Evolutionary conservation across 2,888 invertebrate genomes (phyloP).

Genomic region (Tromatobia lineatoria): DNA sequence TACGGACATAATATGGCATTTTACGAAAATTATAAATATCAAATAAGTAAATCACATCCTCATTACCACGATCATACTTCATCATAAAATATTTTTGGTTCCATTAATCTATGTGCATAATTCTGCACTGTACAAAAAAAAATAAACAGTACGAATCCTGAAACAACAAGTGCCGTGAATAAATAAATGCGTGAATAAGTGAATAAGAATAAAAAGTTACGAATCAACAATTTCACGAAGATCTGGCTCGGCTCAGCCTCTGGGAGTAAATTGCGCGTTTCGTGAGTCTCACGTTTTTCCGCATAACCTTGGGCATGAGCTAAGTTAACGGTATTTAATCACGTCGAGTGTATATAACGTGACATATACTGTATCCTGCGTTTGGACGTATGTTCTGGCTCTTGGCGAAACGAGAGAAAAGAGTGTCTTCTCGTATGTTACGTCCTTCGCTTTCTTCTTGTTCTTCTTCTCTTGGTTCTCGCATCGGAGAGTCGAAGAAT

Average conservation of each 20-base stretch:
- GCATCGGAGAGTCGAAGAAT: constrained; percentile 39
- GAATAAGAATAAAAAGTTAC: not conserved
- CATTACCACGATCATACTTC: too few relatives aligned
- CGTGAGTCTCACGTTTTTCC: constrained; percentile 9
- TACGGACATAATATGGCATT: too few relatives aligned
- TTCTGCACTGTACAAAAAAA: too few relatives aligned
- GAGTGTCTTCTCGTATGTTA: constrained; percentile 24
- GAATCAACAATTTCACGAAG: not conserved
- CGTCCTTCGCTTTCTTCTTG: constrained; percentile 20
- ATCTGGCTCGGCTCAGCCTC: not conserved
- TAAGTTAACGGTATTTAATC: constrained; percentile 23
- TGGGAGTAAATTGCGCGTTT: not conserved
- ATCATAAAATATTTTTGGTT: too few relatives aligned
- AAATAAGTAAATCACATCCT: too few relatives aligned
- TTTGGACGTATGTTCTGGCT: constrained; percentile 4
- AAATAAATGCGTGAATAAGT: not conserved
- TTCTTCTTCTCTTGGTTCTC: not conserved
- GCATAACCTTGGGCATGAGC: not conserved
- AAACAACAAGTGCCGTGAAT: not conserved
- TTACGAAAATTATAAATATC: too few relatives aligned
- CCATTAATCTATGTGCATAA: too few relatives aligned
- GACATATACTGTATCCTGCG: not conserved
- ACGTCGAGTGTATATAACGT: not conserved
- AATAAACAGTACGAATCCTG: too few relatives aligned
- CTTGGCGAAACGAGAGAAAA: constrained; percentile 9